These are phyloP conservation scores for Synanthedon myopaeformis DNA, from an alignment of 2,888 invertebrate genomes.

Conservation along the genomic window DNA sequence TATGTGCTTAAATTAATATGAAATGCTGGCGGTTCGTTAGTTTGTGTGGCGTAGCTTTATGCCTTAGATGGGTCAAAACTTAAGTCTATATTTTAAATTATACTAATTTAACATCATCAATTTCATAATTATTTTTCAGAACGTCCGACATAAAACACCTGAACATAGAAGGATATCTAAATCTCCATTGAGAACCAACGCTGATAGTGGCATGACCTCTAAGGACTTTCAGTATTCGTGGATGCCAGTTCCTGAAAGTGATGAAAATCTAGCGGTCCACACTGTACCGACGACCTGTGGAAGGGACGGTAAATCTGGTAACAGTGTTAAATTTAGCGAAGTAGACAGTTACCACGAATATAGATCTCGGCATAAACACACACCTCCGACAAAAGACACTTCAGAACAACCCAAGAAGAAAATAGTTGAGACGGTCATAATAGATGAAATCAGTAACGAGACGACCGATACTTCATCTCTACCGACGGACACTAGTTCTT, in stretches of 20 bases:
- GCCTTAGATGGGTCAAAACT: no score
- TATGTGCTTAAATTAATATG: no score
- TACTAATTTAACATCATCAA: background rate
- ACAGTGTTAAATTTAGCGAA: constrained; percentile 48
- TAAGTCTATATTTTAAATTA: background rate
- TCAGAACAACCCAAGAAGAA: constrained; percentile 13
- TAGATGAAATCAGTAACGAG: constrained; percentile 23
- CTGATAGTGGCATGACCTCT: constrained; percentile 18
- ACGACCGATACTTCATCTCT: constrained; percentile 23
- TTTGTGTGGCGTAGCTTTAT: no score
- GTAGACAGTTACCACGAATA: constrained; percentile 59
- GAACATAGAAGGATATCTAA: constrained; percentile 17
- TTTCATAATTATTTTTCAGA: background rate
- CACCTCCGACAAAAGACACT: constrained; percentile 54
- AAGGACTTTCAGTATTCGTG: constrained; percentile 52
- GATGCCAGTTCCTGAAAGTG: constrained; percentile 62
- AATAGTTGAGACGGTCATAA: constrained; percentile 25
- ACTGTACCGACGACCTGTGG: constrained; percentile 36
- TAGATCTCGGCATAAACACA: constrained; percentile 55
- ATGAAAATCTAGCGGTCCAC: constrained; percentile 44
- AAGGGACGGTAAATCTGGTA: constrained; percentile 31
- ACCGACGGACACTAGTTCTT: constrained; percentile 36
- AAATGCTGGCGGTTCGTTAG: no score
- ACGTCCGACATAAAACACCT: background rate
- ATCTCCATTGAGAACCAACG: constrained; percentile 20